phyloP scores from a whole-genome alignment of 2,888 invertebrate species.

The Agonopterix arenella region DNA sequence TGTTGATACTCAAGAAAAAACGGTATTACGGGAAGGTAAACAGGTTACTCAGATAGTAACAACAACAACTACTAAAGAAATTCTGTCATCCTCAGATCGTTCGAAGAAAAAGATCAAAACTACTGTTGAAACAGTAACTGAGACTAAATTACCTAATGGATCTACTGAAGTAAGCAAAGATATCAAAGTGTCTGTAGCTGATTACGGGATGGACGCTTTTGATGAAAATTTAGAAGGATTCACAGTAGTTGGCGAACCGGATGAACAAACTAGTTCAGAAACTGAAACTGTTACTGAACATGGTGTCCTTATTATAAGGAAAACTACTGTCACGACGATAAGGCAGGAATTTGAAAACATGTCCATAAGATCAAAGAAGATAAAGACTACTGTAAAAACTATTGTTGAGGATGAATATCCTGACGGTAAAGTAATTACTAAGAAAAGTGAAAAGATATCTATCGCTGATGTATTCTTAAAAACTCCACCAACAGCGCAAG shows the following conservation, averaged over 20 bases:
- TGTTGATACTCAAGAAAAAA: constrained; percentile 45
- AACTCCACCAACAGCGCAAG: constrained; percentile 21
- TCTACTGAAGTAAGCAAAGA: constrained; percentile 59
- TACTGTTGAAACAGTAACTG: constrained; percentile 50
- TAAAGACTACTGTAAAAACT: constrained; percentile 50
- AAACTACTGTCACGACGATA: constrained; percentile 49
- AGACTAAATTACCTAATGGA: constrained; percentile 51
- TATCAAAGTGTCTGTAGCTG: constrained; percentile 55
- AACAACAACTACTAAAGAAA: constrained; percentile 58
- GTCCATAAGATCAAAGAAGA: constrained; percentile 38
- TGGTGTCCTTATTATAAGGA: constrained; percentile 42
- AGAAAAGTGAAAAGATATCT: constrained; percentile 61
- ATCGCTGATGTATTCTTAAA: constrained; percentile 50
- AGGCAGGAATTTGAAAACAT: constrained; percentile 51
- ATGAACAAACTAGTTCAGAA: constrained; percentile 36
- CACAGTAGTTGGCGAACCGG: constrained; percentile 37
- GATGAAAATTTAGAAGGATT: constrained; percentile 51
- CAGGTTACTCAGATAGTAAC: constrained; percentile 51
- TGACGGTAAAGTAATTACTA: constrained; percentile 57
- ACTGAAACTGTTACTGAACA: constrained; percentile 41
- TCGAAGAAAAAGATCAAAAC: constrained; percentile 53
- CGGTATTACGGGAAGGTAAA: constrained; percentile 36
- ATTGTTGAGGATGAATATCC: constrained; percentile 57
- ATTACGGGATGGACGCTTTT: constrained; percentile 42
- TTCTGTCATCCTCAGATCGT: constrained; percentile 34